These are phyloP conservation scores for Embidobia sp. DNA, from an alignment of 2,888 invertebrate genomes.

Conservation along the genomic window DNA sequence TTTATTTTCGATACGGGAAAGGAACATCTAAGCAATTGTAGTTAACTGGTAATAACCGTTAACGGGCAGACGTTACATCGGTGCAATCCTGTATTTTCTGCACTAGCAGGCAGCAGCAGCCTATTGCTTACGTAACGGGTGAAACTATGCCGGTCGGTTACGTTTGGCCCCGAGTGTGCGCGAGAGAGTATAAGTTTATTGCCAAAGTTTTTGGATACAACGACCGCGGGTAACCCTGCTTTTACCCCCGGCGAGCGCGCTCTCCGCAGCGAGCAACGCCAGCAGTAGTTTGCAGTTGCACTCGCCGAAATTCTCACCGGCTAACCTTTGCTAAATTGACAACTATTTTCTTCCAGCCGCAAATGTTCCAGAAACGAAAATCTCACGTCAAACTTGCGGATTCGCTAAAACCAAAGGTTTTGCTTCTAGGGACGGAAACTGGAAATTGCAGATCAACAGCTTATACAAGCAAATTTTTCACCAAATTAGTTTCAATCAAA, in stretches of 20 bases:
- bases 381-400: no score
- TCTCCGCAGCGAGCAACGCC: slow-evolving; percentile 58
- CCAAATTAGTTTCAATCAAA: no score
- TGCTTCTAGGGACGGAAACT: no score
- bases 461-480: no score
- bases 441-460: no score
- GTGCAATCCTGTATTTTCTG: slow-evolving; percentile 67
- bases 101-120: slow-evolving; percentile 62
- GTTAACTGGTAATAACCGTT: slow-evolving; percentile 55
- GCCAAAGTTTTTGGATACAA: slow-evolving; percentile 82
- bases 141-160: slow-evolving; percentile 78
- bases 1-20: not conserved
- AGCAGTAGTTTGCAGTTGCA: slow-evolving; percentile 53
- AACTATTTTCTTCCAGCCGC: slow-evolving; percentile 3
- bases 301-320: slow-evolving; percentile 25
- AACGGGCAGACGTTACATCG: slow-evolving; percentile 61
- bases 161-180: slow-evolving; percentile 72
- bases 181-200: slow-evolving; percentile 80
- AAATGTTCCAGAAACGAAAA: no score
- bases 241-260: slow-evolving; percentile 58
- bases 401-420: no score
- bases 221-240: slow-evolving; percentile 80
- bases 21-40: slow-evolving; percentile 13
- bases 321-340: slow-evolving; percentile 17
- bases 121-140: slow-evolving; percentile 76